Base-by-base conservation (phyloP, 1,140 invertebrate genomes). In the Cydia pomonella region DNA sequence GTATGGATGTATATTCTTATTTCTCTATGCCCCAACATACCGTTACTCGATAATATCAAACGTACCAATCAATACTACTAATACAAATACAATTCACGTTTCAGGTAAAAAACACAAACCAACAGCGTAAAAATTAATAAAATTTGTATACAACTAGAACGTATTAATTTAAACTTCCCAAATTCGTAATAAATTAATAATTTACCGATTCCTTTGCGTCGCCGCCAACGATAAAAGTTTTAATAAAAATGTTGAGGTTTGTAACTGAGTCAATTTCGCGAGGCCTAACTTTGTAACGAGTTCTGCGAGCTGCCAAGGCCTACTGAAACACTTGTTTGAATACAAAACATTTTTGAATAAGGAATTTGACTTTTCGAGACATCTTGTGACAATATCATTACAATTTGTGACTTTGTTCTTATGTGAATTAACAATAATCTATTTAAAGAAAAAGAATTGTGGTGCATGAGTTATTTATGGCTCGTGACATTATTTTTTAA, bases 271-370 rank as follows among this genome's bases (percentile, higher is more conserved):
- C 78, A 77, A 80, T 78, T 79, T 77, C 64, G 66, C 74, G 66
- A 75, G 33, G 64, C 21, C 33, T 44, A 80, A 82, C 74, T 82
- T 82, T 73, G 62, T 77, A 82, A 82, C 79, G 79, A 82, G 81
- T 82, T 82, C 44, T 25, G 27, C n/a, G n/a, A n/a, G n/a, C 29
- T 9, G 63, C 33, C 64, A 21, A 69, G 29, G 64, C n/a, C 63
- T 10, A 59, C 53, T 21, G 25, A 64, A 16, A 64, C 64, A 69
- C 64, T 16, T 69, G 64, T 69, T 16, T 69, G 33, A 69, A 69
- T 69, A 69, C 64, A 38, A 38, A 66, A 38, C 4, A 38, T 23
- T 10, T 59, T 59, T 21, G 7, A 23, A 23, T 0, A 10, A 18
- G 7, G 50, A 5, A 47, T 53, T 18, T 7, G 21, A 59, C 7